Conservation (phyloP, 2,797 vertebrate species). For the Gallinago solitaria region DNA sequence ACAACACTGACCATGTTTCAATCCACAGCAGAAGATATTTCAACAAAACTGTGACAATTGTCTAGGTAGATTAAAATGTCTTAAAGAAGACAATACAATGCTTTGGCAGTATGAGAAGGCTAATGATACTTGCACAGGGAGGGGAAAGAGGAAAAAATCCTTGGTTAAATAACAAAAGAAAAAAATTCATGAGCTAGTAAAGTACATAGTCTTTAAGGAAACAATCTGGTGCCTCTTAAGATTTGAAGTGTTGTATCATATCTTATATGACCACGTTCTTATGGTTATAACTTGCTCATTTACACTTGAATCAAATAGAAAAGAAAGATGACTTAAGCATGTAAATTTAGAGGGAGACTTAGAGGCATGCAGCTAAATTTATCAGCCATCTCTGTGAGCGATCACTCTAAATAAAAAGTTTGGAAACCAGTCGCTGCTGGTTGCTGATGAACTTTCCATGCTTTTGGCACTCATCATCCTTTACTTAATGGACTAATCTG, state of each 20-base stretch:
- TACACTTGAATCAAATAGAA: constrained; percentile 34
- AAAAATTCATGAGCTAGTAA: neutral
- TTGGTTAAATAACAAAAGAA: neutral
- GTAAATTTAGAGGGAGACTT: constrained; percentile 70
- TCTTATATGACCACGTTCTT: neutral
- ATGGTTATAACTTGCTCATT: neutral
- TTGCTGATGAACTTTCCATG: constrained; percentile 55
- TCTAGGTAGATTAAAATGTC: neutral
- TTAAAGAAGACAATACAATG: neutral
- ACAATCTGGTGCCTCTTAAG: neutral
- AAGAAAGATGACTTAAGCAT: constrained; percentile 60
- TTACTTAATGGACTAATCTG: constrained; percentile 20
- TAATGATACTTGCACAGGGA: neutral
- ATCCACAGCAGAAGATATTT: neutral
- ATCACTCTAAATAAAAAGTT: constrained; percentile 61
- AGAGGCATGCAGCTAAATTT: constrained; percentile 70
- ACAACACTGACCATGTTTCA: fast-evolving
- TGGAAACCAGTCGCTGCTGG: constrained; percentile 31
- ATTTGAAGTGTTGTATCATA: neutral
- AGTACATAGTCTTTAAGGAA: neutral
- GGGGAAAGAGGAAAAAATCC: neutral
- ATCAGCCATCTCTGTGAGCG: constrained; percentile 55
- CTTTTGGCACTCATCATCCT: neutral
- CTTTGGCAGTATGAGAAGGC: neutral
- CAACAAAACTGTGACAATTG: neutral